Percentiles rank a stretch among this genome's conserved stretches.
Conservation (phyloP, 2,888 invertebrate genomes). For the Boloria selene region DNA sequence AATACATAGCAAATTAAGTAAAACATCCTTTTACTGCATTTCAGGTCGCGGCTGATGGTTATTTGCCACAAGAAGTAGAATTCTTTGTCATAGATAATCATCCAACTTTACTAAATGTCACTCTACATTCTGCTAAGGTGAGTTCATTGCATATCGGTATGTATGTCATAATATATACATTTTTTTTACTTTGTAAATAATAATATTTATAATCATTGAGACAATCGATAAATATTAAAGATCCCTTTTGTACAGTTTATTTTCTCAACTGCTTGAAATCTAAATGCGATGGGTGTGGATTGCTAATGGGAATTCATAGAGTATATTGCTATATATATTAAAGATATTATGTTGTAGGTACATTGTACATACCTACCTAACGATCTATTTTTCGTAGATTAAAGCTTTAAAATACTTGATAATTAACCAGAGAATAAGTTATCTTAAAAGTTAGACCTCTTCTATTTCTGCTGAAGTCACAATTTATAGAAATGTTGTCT, state of each 20-base stretch:
- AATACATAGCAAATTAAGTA: constrained; percentile 21
- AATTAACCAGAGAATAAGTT: no score
- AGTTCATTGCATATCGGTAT: constrained; percentile 45
- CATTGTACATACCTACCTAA: not conserved
- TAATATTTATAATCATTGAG: not conserved
- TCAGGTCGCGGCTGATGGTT: constrained; percentile 93
- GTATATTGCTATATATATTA: no score
- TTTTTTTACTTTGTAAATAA: constrained; percentile 18
- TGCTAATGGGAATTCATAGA: no score
- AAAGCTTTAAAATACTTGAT: no score
- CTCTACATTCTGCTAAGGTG: constrained; percentile 90
- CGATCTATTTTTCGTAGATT: not conserved
- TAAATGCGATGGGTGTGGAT: no score
- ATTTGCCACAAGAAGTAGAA: constrained; percentile 90
- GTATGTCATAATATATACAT: constrained; percentile 26
- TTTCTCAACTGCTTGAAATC: no score
- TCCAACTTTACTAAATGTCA: constrained; percentile 92
- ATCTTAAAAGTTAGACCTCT: no score
- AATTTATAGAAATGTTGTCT: constrained; percentile 40
- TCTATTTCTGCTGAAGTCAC: constrained; percentile 12
- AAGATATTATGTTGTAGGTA: no score
- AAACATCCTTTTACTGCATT: not conserved
- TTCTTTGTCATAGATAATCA: constrained; percentile 93
- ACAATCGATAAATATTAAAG: no score
- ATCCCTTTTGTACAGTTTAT: no score